phyloP scores from a whole-genome alignment of 1,140 invertebrate species.

The Anoplolepis gracilipes region DNA sequence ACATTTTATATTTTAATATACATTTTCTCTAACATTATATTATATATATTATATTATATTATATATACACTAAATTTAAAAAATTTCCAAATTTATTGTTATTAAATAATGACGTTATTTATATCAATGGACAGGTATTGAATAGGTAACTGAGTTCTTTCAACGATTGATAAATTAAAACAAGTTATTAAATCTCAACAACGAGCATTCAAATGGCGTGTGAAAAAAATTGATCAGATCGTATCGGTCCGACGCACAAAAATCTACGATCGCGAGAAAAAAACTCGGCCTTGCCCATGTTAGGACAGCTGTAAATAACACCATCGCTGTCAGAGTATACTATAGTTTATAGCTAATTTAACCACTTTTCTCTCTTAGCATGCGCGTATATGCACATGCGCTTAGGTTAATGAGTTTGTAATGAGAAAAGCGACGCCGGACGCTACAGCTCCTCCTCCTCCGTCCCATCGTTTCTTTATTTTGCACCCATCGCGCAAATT shows the following conservation, averaged over 20 bases:
- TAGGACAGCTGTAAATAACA: slow-evolving; percentile 52
- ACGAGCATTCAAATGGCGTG: not conserved
- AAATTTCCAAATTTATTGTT: not conserved
- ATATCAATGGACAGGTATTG: not conserved
- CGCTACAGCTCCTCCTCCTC: not conserved
- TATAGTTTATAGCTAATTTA: slow-evolving; percentile 61
- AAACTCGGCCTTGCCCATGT: slow-evolving; percentile 10
- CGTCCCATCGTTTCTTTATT: slow-evolving; percentile 21
- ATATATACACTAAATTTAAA: not conserved
- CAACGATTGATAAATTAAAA: not conserved
- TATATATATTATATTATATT: not conserved
- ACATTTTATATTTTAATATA: not conserved
- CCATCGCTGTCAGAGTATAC: slow-evolving; percentile 48
- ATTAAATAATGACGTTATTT: not conserved
- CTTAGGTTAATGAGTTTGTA: slow-evolving; percentile 60
- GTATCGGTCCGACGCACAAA: not conserved
- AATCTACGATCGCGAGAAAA: not conserved
- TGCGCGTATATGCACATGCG: slow-evolving; percentile 41
- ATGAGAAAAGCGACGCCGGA: slow-evolving; percentile 56
- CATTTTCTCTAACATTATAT: not conserved
- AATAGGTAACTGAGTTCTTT: not conserved
- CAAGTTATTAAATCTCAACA: no score
- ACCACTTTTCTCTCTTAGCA: slow-evolving; percentile 47
- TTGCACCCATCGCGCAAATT: slow-evolving; percentile 5
- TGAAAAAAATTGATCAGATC: slow-evolving; percentile 1